Conservation (phyloP, 2,888 invertebrate genomes). For the Pseudolycoriella hygida region DNA sequence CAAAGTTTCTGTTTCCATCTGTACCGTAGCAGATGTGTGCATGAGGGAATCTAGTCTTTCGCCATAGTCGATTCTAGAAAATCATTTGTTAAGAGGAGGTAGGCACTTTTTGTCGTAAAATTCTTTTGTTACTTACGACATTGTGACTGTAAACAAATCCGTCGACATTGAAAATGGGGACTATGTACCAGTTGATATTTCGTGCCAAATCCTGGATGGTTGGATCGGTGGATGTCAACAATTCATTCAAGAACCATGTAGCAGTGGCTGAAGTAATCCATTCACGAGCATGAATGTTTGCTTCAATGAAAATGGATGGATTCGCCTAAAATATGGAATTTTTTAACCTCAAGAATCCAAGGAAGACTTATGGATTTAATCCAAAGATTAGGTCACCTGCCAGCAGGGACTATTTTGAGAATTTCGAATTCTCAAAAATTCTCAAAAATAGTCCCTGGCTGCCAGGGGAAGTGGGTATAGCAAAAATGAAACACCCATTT, state of each 20-base stretch:
- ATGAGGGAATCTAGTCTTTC: slow-evolving; percentile 40
- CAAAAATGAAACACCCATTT: too few species aligned
- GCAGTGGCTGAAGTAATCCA: slow-evolving; percentile 57
- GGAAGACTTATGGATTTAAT: too few species aligned
- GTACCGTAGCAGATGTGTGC: slow-evolving; percentile 15
- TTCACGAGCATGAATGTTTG: slow-evolving; percentile 47
- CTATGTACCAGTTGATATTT: slow-evolving; percentile 54
- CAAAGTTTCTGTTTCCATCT: slow-evolving; percentile 26
- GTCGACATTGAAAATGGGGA: slow-evolving; percentile 48
- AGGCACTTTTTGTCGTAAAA: too few species aligned
- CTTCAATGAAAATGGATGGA: slow-evolving; percentile 43
- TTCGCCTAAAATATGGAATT: slow-evolving; percentile 19
- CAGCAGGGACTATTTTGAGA: too few species aligned
- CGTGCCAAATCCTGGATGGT: slow-evolving; percentile 39
- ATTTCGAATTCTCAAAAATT: too few species aligned
- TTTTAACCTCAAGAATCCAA: too few species aligned
- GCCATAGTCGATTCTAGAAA: slow-evolving; percentile 41
- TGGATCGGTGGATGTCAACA: slow-evolving; percentile 39
- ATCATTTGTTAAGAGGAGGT: too few species aligned
- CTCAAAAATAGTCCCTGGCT: too few species aligned
- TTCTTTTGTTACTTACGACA: background rate
- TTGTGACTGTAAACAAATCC: background rate
- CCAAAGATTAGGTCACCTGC: too few species aligned
- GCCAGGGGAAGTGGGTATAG: too few species aligned
- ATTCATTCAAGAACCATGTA: slow-evolving; percentile 49